Evolutionary conservation across 2,797 vertebrate genomes (phyloP).

Genomic region (Masticophis lateralis): DNA sequence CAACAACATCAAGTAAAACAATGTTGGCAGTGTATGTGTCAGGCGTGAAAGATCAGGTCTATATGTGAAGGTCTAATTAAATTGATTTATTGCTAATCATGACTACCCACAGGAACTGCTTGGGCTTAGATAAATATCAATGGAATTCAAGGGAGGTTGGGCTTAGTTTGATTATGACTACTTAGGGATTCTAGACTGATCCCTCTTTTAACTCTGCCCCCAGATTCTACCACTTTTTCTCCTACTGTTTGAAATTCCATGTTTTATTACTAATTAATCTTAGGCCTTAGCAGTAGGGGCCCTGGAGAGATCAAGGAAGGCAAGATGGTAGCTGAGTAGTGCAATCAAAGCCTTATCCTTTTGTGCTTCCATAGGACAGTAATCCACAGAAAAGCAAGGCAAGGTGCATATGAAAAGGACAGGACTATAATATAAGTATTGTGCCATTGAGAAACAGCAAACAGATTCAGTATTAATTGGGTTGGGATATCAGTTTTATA

Average conservation of each 20-base stretch:
- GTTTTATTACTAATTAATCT: background rate
- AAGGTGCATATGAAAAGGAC: background rate
- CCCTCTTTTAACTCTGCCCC: background rate
- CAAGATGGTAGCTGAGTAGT: background rate
- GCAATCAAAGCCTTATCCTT: background rate
- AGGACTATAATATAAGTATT: background rate
- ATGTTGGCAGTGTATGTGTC: background rate
- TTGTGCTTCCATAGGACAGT: background rate
- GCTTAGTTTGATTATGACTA: background rate
- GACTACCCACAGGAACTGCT: background rate
- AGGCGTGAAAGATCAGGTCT: background rate
- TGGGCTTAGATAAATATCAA: background rate
- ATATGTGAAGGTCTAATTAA: background rate
- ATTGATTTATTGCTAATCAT: background rate
- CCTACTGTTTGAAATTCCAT: background rate
- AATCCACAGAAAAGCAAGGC: background rate
- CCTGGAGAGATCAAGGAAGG: background rate
- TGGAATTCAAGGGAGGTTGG: background rate
- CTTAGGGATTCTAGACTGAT: background rate
- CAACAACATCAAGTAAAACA: background rate
- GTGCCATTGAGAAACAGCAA: background rate
- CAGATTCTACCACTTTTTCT: background rate
- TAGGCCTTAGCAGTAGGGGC: background rate
- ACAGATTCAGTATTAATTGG: background rate
- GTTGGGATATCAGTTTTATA: background rate